phyloP scores from a whole-genome alignment of 1,140 invertebrate species.

The Cotesia chilonis region DNA sequence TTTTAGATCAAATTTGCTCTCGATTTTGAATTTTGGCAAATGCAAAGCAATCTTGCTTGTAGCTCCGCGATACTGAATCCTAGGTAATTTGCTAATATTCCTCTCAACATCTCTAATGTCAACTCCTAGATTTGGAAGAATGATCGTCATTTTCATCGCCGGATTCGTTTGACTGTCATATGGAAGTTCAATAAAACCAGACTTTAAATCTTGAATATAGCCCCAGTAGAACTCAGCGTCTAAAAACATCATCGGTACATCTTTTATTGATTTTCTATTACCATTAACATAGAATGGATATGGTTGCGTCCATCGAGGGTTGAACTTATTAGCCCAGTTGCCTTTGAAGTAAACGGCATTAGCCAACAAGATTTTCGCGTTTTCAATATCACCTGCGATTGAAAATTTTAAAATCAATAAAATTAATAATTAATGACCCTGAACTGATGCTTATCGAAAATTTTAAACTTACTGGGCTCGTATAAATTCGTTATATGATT shows the following conservation, averaged over 20 bases:
- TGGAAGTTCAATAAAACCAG: slow-evolving; percentile 72
- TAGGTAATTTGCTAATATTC: slow-evolving; percentile 55
- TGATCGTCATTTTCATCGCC: slow-evolving; percentile 64
- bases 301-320: slow-evolving; percentile 64
- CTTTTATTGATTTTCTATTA: slow-evolving; percentile 48
- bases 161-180: slow-evolving; percentile 64
- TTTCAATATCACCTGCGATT: no score
- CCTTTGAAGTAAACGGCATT: slow-evolving; percentile 84
- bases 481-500: no score
- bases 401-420: no score
- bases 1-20: slow-evolving; percentile 47
- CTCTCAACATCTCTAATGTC: slow-evolving; percentile 61
- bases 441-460: no score
- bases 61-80: slow-evolving; percentile 50
- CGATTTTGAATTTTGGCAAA: slow-evolving; percentile 65
- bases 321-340: slow-evolving; percentile 75
- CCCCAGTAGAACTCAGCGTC: slow-evolving; percentile 66
- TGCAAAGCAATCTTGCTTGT: slow-evolving; percentile 30
- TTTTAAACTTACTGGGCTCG: no score
- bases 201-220: slow-evolving; percentile 63
- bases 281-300: slow-evolving; percentile 64
- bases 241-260: slow-evolving; percentile 71
- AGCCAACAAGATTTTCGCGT: slow-evolving; percentile 44
- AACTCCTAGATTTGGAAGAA: slow-evolving; percentile 64
- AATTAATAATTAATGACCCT: no score